Evolutionary conservation across 1,140 invertebrate genomes (phyloP), one percentile per base, ranked within the genome.

Genomic region (Anoplophora glabripennis): DNA sequence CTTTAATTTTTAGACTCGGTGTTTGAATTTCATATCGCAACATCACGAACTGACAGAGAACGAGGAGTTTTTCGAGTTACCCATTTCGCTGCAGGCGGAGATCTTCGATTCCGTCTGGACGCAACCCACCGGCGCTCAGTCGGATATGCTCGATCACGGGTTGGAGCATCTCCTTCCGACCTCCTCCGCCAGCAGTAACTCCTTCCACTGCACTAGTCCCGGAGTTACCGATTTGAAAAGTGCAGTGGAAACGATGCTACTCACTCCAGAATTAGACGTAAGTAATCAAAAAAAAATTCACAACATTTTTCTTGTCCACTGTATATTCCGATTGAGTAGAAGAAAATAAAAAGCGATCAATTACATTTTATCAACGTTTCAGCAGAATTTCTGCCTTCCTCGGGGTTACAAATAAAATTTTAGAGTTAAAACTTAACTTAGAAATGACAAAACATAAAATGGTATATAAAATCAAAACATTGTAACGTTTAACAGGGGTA

Each of bases 11-110:
- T 51, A 73, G 72, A 66, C 49, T 28, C 55, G 49, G 66, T 79
- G 72, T 59, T 71, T 85, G 44, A 77, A 74, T 48, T 86, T 80
- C 68, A 76, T 86, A 17, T 76, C 78, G 15, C 74, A 80, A 58
- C 79, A 86, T 69, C 79, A 82, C 15, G 76, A 79, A 53, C 66
- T 86, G n/a, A 80, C 80, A 37, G 81, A 82, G 51, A 78, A 77
- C 67, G 85, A 87, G 57, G 76, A 85, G 33, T 86, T 85, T 66
- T 78, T 79, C 62, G 84, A 87, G 66, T 73, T 87, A 51, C 83
- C 84, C 4, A 78, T 81, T 57, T 77, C 81, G 40, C 70, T 87
- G 48, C 84, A 86, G 69, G 79, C 82, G 52, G 83, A 84, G 74
- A 78, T 85, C 28, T 77, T 78, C 60, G 77, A 78, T 65, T 72